Percentiles rank a stretch among this genome's conserved stretches.
These are phyloP conservation scores for Chloroclystis v-ata DNA, from an alignment of 2,888 invertebrate species.

Conservation along the genomic window DNA sequence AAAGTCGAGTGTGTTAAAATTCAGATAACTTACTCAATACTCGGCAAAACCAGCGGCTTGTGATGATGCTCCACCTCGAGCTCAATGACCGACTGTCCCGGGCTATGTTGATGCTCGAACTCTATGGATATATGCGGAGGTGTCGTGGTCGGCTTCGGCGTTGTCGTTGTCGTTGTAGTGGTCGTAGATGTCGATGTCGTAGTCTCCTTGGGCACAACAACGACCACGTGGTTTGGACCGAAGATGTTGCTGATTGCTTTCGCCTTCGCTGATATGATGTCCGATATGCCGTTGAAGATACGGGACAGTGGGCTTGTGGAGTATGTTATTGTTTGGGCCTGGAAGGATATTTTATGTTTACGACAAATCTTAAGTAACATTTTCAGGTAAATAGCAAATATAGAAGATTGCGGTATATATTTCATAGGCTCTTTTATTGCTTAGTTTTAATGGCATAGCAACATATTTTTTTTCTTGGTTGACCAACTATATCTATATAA, in stretches of 20 bases:
- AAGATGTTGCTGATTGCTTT: constrained; percentile 20
- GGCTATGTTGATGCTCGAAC: neutral
- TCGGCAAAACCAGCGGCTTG: neutral
- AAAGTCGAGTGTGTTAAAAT: no score
- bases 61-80: neutral
- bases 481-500: no score
- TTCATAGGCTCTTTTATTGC: no score
- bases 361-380: no score
- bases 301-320: constrained; percentile 10
- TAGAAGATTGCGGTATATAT: no score
- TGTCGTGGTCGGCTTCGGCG: constrained; percentile 2
- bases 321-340: constrained; percentile 14
- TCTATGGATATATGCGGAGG: constrained; percentile 8
- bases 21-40: neutral
- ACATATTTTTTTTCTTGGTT: no score
- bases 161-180: constrained; percentile 1
- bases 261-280: constrained; percentile 15
- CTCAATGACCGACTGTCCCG: no score
- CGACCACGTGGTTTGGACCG: constrained; percentile 13
- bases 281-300: constrained; percentile 13
- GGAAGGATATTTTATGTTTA: neutral
- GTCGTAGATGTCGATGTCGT: constrained; percentile 4
- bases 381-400: no score
- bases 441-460: no score
- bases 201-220: constrained; percentile 10